These are phyloP conservation scores for Ceratina calcarata DNA, from an alignment of 1,140 invertebrate genomes.

Conservation along the genomic window DNA sequence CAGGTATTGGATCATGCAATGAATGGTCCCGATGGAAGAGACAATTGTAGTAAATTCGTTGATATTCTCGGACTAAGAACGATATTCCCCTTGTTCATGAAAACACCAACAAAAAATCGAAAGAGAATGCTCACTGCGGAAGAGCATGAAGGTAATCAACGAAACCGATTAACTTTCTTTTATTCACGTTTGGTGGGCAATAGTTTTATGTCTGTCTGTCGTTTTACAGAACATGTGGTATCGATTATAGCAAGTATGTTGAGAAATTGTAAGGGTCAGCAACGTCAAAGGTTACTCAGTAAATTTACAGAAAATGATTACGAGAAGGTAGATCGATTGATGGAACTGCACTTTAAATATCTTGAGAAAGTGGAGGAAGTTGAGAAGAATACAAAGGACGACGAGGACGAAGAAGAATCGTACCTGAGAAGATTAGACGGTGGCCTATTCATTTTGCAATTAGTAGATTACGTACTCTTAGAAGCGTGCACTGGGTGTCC, in stretches of 20 bases:
- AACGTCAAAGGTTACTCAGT: conserved; percentile 92
- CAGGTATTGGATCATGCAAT: conserved; percentile 95
- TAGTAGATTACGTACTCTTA: conserved; percentile 97
- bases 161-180: not conserved
- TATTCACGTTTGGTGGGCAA: not conserved
- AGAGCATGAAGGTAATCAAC: conserved; percentile 91
- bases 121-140: conserved; percentile 92
- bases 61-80: conserved; percentile 98
- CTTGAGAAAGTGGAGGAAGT: conserved; percentile 94
- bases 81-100: conserved; percentile 99
- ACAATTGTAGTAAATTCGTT: conserved; percentile 99
- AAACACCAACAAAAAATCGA: conserved; percentile 94
- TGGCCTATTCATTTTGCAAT: conserved; percentile 96
- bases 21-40: conserved; percentile 93
- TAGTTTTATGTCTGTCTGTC: conserved; percentile 7
- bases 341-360: conserved; percentile 99
- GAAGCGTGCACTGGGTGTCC: conserved; percentile 92
- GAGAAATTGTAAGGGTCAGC: conserved; percentile 93
- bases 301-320: conserved; percentile 99
- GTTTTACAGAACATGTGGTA: conserved; percentile 91
- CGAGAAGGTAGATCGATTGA: conserved; percentile 97
- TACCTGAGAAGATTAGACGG: conserved; percentile 94
- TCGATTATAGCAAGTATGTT: conserved; percentile 97
- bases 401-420: conserved; percentile 90
- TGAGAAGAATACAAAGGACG: conserved; percentile 86